Evolutionary conservation across 2,888 invertebrate genomes (phyloP), one percentile per base, ranked within the genome.

Genomic region (Drosophila merina): DNA sequence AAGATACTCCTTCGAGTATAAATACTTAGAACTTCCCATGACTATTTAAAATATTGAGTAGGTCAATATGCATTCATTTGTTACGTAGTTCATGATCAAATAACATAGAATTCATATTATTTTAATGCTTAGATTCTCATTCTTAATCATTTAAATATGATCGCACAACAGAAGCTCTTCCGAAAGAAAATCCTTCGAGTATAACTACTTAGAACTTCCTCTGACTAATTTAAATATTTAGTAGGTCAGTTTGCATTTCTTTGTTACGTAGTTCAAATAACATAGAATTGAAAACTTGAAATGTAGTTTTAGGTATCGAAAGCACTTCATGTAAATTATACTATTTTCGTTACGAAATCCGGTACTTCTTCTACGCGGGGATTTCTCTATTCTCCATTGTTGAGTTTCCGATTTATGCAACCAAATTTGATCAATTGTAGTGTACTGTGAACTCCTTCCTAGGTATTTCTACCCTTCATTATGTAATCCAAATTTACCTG

Each of bases 11-110:
- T 33, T 33, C 4, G 33, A 33, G 3, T 0, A 10, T 12, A 36
- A 36, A 5, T 36, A 36, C 36, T n/a, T 12, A n/a, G 3, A 9
- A 31, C 10, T 10, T n/a, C n/a, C 36, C 12, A 5, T 2, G 36
- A 5, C n/a, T 56, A 1, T 47, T 36, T 56, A 30, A 8, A 30
- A 45, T 59, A 55, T 33, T 55, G 12, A 42, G n/a, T 6, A 36
- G 36, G 36, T 36, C 36, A 36, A 12, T 36, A 5, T 2, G 9
- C 12, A 40, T 14, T 40, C n/a, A 12, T 33, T 33, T 9, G 33
- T 33, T 33, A 33, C 9, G 33, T 33, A 33, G 33, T 9, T n/a
- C n/a, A n/a, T n/a, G n/a, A n/a, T 36, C 14, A 14, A 14, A 14
- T 14, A 14, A 14, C 14, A 14, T 14, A 6, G 36, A 5, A 36